phyloP scores from a whole-genome alignment of 2,888 invertebrate species.

The Acrobasis repandana region DNA sequence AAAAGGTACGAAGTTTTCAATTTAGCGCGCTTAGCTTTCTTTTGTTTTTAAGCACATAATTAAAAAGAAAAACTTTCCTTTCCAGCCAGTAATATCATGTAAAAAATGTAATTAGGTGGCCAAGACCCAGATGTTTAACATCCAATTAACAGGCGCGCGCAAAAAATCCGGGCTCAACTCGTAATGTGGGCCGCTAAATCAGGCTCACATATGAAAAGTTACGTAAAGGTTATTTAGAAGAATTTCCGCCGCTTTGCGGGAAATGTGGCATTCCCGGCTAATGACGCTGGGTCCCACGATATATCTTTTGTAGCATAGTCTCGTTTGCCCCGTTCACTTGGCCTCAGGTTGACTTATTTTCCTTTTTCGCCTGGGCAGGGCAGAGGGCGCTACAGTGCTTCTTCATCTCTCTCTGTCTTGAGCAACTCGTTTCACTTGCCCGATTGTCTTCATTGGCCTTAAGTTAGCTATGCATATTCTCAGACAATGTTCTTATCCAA shows the following conservation, averaged over 20 bases:
- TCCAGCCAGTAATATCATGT: conserved; percentile 1
- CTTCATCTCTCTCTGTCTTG: too few relatives aligned
- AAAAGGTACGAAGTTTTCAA: too few relatives aligned
- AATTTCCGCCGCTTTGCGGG: conserved; percentile 55
- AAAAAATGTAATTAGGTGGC: conserved; percentile 24
- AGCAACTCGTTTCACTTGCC: too few relatives aligned
- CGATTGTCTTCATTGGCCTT: too few relatives aligned
- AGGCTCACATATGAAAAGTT: conserved; percentile 67
- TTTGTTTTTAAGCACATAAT: background rate
- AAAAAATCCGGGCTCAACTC: conserved; percentile 45
- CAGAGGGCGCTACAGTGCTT: too few relatives aligned
- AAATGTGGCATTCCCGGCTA: conserved; percentile 65
- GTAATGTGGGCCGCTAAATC: conserved; percentile 56
- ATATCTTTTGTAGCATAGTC: conserved; percentile 57
- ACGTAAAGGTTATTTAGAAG: conserved; percentile 62
- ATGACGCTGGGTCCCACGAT: conserved; percentile 72
- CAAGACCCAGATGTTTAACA: conserved; percentile 32
- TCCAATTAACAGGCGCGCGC: conserved; percentile 40
- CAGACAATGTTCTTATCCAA: too few relatives aligned
- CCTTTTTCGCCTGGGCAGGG: too few relatives aligned
- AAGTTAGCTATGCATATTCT: too few relatives aligned
- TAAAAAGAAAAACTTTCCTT: background rate
- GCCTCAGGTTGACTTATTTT: too few relatives aligned
- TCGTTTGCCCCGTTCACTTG: background rate
- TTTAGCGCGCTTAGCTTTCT: too few relatives aligned